These are phyloP conservation scores for Limnephilus lunatus DNA, from an alignment of 2,888 invertebrate species.

Conservation along the genomic window DNA sequence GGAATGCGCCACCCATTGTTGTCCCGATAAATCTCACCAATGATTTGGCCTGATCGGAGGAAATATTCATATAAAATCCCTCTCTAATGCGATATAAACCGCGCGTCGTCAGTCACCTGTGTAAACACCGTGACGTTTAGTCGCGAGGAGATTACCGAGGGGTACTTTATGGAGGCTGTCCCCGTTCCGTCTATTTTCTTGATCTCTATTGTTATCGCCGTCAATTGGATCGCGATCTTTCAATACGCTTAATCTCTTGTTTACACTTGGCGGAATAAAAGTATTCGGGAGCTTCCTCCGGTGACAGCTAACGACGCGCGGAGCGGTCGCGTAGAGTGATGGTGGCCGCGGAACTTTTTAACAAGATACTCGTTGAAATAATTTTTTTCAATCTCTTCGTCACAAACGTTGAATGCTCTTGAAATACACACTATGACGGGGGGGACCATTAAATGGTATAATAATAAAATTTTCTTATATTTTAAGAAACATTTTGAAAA, in stretches of 20 bases:
- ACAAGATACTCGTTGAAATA: neutral
- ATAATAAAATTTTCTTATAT: neutral
- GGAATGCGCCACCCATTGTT: conserved; percentile 31
- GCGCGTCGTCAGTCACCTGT: conserved; percentile 32
- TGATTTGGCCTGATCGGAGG: conserved; percentile 32
- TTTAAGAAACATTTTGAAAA: neutral
- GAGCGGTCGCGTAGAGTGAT: too few species aligned
- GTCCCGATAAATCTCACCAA: conserved; percentile 48
- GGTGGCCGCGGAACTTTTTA: neutral
- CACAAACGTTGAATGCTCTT: neutral
- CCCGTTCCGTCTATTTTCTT: conserved; percentile 31
- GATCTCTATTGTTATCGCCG: conserved; percentile 37
- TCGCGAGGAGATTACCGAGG: conserved; percentile 9
- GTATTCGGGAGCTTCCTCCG: neutral
- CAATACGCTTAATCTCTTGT: conserved; percentile 45
- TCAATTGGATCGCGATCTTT: neutral
- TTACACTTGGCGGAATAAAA: conserved; percentile 28
- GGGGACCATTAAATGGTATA: neutral
- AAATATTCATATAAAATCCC: conserved; percentile 19
- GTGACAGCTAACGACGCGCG: neutral
- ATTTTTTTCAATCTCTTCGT: neutral
- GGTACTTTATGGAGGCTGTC: conserved; percentile 10
- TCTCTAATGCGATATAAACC: conserved; percentile 28
- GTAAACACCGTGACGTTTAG: conserved; percentile 25
- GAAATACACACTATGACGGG: neutral